Conservation (phyloP, 2,888 invertebrate genomes). For the Lasioglossum marginatum region DNA sequence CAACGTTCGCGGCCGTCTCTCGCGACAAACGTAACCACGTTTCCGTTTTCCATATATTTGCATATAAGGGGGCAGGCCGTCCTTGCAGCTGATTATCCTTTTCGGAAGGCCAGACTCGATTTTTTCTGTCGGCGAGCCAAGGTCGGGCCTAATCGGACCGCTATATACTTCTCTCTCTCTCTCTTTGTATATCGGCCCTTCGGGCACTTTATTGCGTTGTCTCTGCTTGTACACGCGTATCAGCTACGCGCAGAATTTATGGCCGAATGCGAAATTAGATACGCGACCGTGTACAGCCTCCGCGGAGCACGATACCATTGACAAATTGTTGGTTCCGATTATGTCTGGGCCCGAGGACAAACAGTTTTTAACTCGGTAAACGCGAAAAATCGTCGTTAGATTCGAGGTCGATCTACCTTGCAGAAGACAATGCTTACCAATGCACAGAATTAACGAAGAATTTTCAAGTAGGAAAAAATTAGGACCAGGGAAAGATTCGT, state of each 20-base stretch:
- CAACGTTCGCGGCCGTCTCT: neutral
- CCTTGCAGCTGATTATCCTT: slow-evolving; percentile 67
- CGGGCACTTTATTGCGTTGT: slow-evolving; percentile 5
- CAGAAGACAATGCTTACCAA: neutral
- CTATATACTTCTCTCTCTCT: neutral
- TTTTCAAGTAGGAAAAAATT: neutral
- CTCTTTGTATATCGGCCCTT: slow-evolving; percentile 5
- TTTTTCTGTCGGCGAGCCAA: slow-evolving; percentile 3
- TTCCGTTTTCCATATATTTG: slow-evolving; percentile 46
- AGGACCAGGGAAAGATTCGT: neutral
- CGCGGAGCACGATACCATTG: neutral
- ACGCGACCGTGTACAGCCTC: neutral
- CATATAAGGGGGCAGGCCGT: slow-evolving; percentile 47
- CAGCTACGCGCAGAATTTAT: neutral
- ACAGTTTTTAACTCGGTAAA: neutral
- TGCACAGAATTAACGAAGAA: neutral
- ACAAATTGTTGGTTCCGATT: neutral
- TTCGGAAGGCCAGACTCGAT: slow-evolving; percentile 48
- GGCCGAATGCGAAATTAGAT: slow-evolving; percentile 5
- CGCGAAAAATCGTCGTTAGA: neutral
- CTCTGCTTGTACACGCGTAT: neutral
- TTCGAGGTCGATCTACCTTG: neutral
- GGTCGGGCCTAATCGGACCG: slow-evolving; percentile 35
- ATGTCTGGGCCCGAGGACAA: neutral
- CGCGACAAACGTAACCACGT: slow-evolving; percentile 1